Percentiles rank a stretch among this genome's conserved stretches.
Conservation (phyloP, 2,888 invertebrate species). For the Nasonia oneida region DNA sequence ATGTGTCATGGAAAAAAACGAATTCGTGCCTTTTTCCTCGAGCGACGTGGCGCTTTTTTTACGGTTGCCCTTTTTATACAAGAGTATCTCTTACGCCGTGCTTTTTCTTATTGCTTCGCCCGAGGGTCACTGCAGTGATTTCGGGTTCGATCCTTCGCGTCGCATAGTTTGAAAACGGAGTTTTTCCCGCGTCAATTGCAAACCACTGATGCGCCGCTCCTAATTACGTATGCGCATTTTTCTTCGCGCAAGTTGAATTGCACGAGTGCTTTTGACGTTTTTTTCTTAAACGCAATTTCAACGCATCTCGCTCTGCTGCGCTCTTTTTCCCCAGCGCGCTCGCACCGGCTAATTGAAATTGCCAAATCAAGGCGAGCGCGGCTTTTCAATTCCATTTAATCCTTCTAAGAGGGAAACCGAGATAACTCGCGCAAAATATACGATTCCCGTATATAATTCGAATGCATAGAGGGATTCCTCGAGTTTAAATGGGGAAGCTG, state of each 20-base stretch:
- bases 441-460: not conserved
- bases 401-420: not conserved
- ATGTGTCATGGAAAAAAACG: not conserved
- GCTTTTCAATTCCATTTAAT: slow-evolving; percentile 18
- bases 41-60: not conserved
- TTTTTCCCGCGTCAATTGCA: not conserved
- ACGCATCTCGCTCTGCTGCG: not conserved
- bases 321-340: not conserved
- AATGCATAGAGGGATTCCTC: not conserved
- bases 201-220: too few relatives aligned
- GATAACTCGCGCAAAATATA: not conserved
- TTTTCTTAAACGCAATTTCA: not conserved
- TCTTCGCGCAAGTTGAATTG: not conserved
- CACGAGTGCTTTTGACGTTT: not conserved
- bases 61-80: not conserved
- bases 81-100: not conserved
- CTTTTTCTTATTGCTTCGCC: not conserved
- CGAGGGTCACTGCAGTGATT: not conserved
- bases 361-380: not conserved
- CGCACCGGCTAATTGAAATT: slow-evolving; percentile 32
- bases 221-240: too few relatives aligned
- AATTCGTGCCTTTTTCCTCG: not conserved
- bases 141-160: not conserved
- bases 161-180: not conserved
- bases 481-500: not conserved